Base-by-base conservation (phyloP, 1,140 invertebrate genomes). In the Tenebrio molitor region DNA sequence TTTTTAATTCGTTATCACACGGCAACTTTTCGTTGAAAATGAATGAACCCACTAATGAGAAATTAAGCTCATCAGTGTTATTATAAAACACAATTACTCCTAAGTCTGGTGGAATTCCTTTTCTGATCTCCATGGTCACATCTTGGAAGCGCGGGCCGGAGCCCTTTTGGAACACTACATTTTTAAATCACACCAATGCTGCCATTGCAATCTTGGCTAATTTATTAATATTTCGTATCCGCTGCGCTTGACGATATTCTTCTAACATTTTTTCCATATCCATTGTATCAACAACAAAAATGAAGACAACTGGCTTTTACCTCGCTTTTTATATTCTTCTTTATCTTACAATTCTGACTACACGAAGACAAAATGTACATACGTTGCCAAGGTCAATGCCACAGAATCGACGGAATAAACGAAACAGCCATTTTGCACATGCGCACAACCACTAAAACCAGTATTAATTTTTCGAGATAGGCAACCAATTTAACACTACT, bases 311-410 rank as follows among this genome's bases (percentile, higher is more conserved):
- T 50, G 44, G 44, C 44, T 50, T 50, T 50, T 50, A 23, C 17
- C 44, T 19, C 44, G 44, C 5, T 50, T 50, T 50, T 50, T 50
- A 50, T 50, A 50, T 50, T 50, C 17, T 50, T 50, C 44, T n/a
- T 7, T 50, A 23, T 50, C 44, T 50, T n/a, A 50, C 44, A 50
- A 50, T 50, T 50, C 44, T 50, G 44, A 50, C 17, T 50, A 50
- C 44, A 50, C 44, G 21, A 50, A 17, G 44, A 19, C 44, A n/a
- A 50, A 50, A 16, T 50, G 44, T 17, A 50, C 44, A 21, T 21
- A 50, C 44, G 17, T 17, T 50, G 44, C 44, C 44, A 50, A 50
- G 44, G 42, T 17, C 44, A 50, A 50, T 15, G 42, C 44, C 44
- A 50, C 17, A 50, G 44, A 50, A 50, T n/a, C 44, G 19, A n/a